Evolutionary conservation across 2,113 vertebrate species (phyloP).

Genomic region (Neodontobutis hainanensis): DNA sequence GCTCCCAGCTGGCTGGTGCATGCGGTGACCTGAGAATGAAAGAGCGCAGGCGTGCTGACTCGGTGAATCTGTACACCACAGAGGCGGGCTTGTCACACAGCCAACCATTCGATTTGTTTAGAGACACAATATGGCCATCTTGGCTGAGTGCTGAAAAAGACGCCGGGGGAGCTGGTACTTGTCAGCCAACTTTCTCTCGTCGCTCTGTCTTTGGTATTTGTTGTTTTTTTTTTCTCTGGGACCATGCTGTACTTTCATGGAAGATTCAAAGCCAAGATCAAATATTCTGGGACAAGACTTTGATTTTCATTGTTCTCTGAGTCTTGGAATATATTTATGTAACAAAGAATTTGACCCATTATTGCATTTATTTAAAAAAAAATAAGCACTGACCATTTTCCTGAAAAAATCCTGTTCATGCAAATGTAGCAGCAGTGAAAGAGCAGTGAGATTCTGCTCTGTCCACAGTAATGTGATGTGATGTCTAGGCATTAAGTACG

Average conservation of each 20-base stretch:
- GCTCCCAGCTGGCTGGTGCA: slow-evolving; percentile 60
- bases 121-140: slow-evolving; percentile 75
- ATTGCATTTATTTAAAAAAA: too few species aligned
- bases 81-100: slow-evolving; percentile 65
- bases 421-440: too few species aligned
- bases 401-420: too few species aligned
- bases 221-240: slow-evolving; percentile 26
- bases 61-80: slow-evolving; percentile 54
- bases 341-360: neutral
- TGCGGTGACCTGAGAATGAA: slow-evolving; percentile 63
- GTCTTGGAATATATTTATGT: slow-evolving; percentile 43
- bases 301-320: slow-evolving; percentile 52
- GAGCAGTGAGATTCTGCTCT: too few species aligned
- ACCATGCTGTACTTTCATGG: slow-evolving; percentile 53
- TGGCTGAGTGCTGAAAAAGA: slow-evolving; percentile 68
- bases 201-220: slow-evolving; percentile 51
- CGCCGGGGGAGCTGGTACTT: slow-evolving; percentile 48
- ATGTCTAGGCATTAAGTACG: too few species aligned
- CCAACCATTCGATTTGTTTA: slow-evolving; percentile 75
- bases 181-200: slow-evolving; percentile 67
- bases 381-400: too few species aligned
- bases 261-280: slow-evolving; percentile 63
- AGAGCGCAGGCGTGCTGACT: slow-evolving; percentile 63
- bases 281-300: slow-evolving; percentile 59
- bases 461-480: too few species aligned